Base-by-base conservation (phyloP, 2,797 vertebrate genomes). In the Vipera ursinii region DNA sequence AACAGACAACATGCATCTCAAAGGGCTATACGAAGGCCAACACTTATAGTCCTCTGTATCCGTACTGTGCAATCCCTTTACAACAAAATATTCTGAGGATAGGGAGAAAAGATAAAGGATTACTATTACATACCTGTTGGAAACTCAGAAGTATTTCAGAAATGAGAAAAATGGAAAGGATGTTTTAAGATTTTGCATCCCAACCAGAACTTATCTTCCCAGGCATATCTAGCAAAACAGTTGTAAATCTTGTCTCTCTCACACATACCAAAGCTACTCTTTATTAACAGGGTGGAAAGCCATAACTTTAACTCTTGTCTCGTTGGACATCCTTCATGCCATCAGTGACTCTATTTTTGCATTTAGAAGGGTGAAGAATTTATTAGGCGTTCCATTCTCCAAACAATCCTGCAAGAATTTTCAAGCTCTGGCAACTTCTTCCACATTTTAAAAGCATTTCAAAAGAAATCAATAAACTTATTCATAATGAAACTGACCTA, bases 11-110 rank as follows among this genome's bases (percentile, higher is more conserved):
- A 99, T 91, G 89, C 98, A 99, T 89, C 98, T 98, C 96, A 97
- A 97, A 95, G 98, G 98, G 96, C 97, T 98, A 97, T 99, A 98
- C 51, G 98, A 99, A 0, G 98, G 98, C 98, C 98, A 99, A 96
- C 99, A 99, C 93, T 97, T 98, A 96, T 98, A 99, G 93, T 97
- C 98, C 38, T 96, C 96, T 13, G 97, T 97, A 94, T 97, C 98
- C 8, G 94, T 97, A 0, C 96, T 96, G 78, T 96, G 96, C 97
- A 98, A 98, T 17, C 98, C 98, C 94, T 96, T 98, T 85, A 98
- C 94, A 94, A 97, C 92, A 3, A 97, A 96, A 96, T 98, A 99
- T 93, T 98, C 98, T 99, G 59, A 69, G 91, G 94, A 3, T 6
- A 89, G 89, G 44, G 5, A 61, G 4, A 57, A 56, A 78, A 88